Percentiles rank a stretch among this genome's conserved stretches.
These are phyloP conservation scores for Nemurella pictetii DNA, from an alignment of 2,888 invertebrate genomes.

Conservation along the genomic window DNA sequence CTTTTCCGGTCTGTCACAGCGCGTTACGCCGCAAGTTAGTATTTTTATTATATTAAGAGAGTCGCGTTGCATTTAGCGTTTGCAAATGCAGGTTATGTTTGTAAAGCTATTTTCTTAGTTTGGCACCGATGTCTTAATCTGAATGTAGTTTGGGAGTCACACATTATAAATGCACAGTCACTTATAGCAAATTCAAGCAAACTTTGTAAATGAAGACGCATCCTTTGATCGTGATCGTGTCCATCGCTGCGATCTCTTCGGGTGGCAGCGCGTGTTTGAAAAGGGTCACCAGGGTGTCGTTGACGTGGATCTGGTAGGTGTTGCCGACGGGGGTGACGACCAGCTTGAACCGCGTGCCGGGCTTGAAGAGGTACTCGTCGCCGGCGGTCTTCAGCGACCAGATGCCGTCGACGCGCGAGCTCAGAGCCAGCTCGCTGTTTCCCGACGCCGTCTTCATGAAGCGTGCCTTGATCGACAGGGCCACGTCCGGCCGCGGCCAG, in stretches of 20 bases:
- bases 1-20: no score
- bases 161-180: no score
- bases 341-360: background rate
- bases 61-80: no score
- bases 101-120: no score
- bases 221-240: background rate
- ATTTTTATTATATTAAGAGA: no score
- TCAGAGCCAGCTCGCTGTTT: background rate
- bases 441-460: background rate
- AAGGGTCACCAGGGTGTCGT: background rate
- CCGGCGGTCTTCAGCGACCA: background rate
- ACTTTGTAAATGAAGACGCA: background rate
- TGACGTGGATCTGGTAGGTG: background rate
- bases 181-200: no score
- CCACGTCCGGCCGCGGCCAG: background rate
- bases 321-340: background rate
- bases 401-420: background rate
- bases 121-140: no score
- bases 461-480: background rate
- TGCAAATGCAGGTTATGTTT: no score
- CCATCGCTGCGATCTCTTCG: background rate
- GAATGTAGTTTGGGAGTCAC: no score
- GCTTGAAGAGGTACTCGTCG: background rate
- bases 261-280: background rate
- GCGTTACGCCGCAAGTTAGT: no score